Evolutionary conservation across 2,797 vertebrate species (phyloP).

Genomic region (Anniella stebbinsi): DNA sequence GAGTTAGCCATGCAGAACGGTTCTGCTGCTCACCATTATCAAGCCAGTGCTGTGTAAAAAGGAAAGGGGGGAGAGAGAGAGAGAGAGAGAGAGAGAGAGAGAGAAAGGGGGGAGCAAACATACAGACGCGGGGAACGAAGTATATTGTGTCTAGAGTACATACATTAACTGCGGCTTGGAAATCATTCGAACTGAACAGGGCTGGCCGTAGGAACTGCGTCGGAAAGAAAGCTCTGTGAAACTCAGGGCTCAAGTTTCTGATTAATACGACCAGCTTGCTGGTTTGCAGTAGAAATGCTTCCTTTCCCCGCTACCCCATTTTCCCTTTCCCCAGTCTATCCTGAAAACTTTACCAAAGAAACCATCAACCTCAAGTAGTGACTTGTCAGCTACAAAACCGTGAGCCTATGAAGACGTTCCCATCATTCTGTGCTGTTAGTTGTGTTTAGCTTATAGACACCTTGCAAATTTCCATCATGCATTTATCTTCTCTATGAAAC

Average conservation of each 20-base stretch:
- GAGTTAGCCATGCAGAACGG: slow-evolving; percentile 41
- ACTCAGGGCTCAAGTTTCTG: too few relatives aligned
- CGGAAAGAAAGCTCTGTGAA: background rate
- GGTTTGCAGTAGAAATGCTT: background rate
- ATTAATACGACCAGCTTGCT: background rate
- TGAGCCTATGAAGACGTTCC: too few relatives aligned
- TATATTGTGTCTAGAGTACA: too few relatives aligned
- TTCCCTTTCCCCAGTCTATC: background rate
- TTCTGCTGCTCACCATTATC: slow-evolving; percentile 34
- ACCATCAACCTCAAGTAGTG: background rate
- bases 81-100: accelerated
- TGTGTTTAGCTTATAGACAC: background rate
- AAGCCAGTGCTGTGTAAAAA: slow-evolving; percentile 48
- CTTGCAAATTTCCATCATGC: background rate
- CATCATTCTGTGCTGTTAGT: background rate
- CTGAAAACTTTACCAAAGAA: background rate
- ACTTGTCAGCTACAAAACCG: background rate
- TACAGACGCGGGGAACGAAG: background rate
- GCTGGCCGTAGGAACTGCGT: too few relatives aligned
- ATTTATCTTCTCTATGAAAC: background rate
- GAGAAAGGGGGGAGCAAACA: too few relatives aligned
- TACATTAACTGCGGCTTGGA: background rate
- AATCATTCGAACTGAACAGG: too few relatives aligned
- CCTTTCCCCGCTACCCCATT: background rate
- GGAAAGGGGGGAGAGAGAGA: accelerated